Percentiles rank a stretch among this genome's conserved stretches.
phyloP scores from a whole-genome alignment of 2,113 vertebrate species.

The Sterna hirundo region DNA sequence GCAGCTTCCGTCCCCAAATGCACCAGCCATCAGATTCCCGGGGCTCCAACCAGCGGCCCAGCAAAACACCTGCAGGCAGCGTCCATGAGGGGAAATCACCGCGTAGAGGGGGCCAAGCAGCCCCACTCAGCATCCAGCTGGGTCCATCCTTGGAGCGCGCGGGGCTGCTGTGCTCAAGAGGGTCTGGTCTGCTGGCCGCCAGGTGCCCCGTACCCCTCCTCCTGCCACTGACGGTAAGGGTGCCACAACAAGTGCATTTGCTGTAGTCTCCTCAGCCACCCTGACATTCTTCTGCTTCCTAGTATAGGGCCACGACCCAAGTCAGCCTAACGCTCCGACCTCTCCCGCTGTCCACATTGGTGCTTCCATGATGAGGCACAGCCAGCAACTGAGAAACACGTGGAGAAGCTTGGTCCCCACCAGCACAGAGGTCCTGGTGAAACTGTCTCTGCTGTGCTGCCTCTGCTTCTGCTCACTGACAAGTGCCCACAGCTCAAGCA shows the following conservation, averaged over 20 bases:
- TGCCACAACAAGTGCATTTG: neutral
- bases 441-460: neutral
- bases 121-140: neutral
- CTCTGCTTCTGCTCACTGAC: neutral
- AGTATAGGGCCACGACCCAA: neutral
- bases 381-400: neutral
- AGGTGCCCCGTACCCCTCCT: neutral
- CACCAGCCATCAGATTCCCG: neutral
- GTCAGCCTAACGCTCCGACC: neutral
- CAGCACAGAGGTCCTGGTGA: neutral
- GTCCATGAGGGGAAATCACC: neutral
- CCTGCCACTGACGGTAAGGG: fast-evolving
- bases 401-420: neutral
- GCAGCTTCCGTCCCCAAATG: neutral
- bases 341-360: neutral
- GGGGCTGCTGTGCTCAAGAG: neutral
- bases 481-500: neutral
- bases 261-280: neutral
- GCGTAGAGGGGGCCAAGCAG: neutral
- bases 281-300: neutral
- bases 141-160: neutral
- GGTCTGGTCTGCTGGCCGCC: neutral
- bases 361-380: neutral
- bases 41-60: neutral
- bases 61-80: neutral